Conservation (phyloP, 2,797 vertebrate genomes). For the Tauraco hartlaubi region DNA sequence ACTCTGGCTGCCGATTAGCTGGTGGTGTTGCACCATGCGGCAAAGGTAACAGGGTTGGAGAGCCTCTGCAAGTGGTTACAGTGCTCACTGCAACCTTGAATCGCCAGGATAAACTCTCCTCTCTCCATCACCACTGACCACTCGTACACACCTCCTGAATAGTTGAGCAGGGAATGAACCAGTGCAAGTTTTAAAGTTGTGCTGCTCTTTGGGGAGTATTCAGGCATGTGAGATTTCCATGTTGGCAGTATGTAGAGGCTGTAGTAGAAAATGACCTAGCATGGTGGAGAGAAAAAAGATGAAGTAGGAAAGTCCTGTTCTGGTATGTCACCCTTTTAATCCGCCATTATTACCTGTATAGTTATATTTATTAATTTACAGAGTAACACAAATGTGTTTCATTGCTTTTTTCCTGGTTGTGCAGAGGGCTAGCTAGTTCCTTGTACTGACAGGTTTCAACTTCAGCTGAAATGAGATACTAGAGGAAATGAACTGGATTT, state of each 20-base stretch:
- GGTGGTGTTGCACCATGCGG: neutral
- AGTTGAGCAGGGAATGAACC: neutral
- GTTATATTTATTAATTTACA: neutral
- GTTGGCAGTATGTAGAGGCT: neutral
- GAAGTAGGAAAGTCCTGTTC: neutral
- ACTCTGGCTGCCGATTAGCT: neutral
- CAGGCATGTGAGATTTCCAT: neutral
- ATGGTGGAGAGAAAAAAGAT: neutral
- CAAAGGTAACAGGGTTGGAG: neutral
- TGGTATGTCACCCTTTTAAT: neutral
- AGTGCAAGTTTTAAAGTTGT: neutral
- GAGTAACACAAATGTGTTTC: neutral
- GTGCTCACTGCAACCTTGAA: neutral
- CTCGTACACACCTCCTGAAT: neutral
- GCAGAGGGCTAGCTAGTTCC: neutral
- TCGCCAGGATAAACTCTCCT: neutral
- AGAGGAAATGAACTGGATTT: constrained; percentile 31
- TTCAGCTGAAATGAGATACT: constrained; percentile 23
- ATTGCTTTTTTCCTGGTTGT: neutral
- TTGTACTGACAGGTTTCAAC: neutral
- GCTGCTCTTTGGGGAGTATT: neutral
- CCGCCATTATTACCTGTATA: neutral
- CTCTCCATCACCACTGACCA: neutral
- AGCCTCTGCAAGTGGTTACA: neutral
- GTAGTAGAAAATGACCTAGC: neutral